These are phyloP conservation scores for Atlantisia rogersi DNA, from an alignment of 2,113 vertebrate genomes.

Conservation along the genomic window DNA sequence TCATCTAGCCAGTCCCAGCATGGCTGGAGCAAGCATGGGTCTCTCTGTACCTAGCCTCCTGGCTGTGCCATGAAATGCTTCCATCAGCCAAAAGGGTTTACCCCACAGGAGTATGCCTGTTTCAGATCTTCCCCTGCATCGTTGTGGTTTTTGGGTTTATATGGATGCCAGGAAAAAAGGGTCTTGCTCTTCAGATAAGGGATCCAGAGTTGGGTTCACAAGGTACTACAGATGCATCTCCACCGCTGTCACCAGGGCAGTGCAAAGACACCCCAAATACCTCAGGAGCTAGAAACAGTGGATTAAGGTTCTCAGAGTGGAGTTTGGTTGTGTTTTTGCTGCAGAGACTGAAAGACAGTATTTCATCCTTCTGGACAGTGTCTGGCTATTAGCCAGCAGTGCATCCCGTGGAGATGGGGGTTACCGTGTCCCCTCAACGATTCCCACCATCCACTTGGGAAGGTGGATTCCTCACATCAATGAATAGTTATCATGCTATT, in stretches of 20 bases:
- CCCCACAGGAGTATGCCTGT: not conserved
- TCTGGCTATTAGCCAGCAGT: not conserved
- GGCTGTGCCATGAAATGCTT: not conserved
- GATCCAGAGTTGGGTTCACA: not conserved
- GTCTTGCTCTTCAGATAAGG: not conserved
- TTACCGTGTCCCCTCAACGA: accelerated
- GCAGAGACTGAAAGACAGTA: not conserved
- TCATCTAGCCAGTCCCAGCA: not conserved
- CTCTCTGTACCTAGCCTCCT: not conserved
- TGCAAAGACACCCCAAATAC: not conserved
- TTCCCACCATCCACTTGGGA: not conserved
- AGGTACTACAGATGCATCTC: not conserved
- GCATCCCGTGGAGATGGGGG: not conserved
- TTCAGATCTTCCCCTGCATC: not conserved
- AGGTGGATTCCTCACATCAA: not conserved
- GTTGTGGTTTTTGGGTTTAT: not conserved
- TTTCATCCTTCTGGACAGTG: not conserved
- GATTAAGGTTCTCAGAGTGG: not conserved
- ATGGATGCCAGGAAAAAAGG: not conserved
- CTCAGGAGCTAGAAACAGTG: not conserved
- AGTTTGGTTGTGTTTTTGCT: not conserved
- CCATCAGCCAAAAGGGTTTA: not conserved
- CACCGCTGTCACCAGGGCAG: not conserved
- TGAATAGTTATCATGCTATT: not conserved
- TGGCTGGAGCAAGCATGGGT: accelerated